Conservation (phyloP, 1,140 invertebrate species). For the Araneus ventricosus region DNA sequence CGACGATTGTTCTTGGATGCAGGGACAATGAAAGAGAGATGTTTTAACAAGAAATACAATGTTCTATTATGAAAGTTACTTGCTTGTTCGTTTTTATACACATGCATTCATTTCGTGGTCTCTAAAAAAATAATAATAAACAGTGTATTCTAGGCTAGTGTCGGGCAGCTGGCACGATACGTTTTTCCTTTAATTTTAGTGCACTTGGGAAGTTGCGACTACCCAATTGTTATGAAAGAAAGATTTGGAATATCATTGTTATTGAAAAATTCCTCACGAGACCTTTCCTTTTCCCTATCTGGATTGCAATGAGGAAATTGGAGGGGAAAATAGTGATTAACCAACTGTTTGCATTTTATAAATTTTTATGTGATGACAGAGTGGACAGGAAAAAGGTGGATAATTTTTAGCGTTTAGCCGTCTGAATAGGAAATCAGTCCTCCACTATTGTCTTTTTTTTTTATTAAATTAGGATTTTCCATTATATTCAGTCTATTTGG, state of each 20-base stretch:
- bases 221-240: neutral
- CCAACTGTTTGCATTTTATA: neutral
- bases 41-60: too few species aligned
- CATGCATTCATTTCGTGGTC: too few species aligned
- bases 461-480: too few species aligned
- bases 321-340: neutral
- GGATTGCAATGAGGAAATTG: neutral
- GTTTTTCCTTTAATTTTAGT: neutral
- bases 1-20: too few species aligned
- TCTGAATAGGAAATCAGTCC: too few species aligned
- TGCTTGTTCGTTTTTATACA: too few species aligned
- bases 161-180: neutral
- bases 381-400: neutral
- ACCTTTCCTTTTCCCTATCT: neutral
- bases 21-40: too few species aligned
- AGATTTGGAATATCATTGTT: neutral
- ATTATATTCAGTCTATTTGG: too few species aligned
- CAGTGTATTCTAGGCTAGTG: neutral
- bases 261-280: neutral
- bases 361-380: neutral
- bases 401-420: neutral
- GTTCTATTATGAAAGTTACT: too few species aligned
- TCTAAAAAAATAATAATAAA: too few species aligned
- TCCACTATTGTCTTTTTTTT: too few species aligned
- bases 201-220: neutral